These are phyloP conservation scores for Pasiphila rectangulata DNA, from an alignment of 2,888 invertebrate species.

Conservation along the genomic window DNA sequence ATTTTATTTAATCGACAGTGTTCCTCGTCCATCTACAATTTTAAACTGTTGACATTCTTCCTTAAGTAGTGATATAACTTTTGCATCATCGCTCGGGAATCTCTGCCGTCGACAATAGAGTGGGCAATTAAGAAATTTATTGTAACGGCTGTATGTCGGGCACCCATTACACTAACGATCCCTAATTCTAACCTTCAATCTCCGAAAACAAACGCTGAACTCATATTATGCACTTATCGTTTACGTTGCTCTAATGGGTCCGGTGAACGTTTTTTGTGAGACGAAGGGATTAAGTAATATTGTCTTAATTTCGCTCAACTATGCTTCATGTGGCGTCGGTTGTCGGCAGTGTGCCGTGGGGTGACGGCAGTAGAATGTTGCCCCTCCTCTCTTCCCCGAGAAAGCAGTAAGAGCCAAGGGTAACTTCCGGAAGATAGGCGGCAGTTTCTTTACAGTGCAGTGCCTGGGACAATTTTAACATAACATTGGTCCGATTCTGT, in stretches of 20 bases:
- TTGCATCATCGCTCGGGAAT: slow-evolving; percentile 72
- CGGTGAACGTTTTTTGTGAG: neutral
- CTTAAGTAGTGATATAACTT: slow-evolving; percentile 62
- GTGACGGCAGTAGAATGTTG: too few species aligned
- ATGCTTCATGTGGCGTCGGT: too few species aligned
- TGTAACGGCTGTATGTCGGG: slow-evolving; percentile 67
- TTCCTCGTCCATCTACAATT: slow-evolving; percentile 13
- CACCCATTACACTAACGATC: slow-evolving; percentile 69
- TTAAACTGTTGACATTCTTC: slow-evolving; percentile 48
- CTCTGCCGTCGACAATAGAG: slow-evolving; percentile 52
- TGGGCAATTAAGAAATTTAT: slow-evolving; percentile 75
- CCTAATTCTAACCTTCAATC: slow-evolving; percentile 55
- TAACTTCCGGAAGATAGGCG: too few species aligned
- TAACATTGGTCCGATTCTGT: too few species aligned
- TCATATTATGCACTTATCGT: slow-evolving; percentile 14
- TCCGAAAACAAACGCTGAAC: slow-evolving; percentile 21
- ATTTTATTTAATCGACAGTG: too few species aligned
- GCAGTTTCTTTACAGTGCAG: too few species aligned
- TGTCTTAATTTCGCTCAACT: too few species aligned
- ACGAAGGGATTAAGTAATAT: too few species aligned
- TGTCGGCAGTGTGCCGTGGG: too few species aligned
- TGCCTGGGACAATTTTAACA: too few species aligned
- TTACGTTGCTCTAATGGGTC: slow-evolving; percentile 8
- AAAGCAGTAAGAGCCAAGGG: too few species aligned
- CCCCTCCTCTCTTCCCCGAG: too few species aligned